Base-by-base conservation (phyloP, 92 coral and sea anemone genomes). In the Parazoanthus darwini region DNA sequence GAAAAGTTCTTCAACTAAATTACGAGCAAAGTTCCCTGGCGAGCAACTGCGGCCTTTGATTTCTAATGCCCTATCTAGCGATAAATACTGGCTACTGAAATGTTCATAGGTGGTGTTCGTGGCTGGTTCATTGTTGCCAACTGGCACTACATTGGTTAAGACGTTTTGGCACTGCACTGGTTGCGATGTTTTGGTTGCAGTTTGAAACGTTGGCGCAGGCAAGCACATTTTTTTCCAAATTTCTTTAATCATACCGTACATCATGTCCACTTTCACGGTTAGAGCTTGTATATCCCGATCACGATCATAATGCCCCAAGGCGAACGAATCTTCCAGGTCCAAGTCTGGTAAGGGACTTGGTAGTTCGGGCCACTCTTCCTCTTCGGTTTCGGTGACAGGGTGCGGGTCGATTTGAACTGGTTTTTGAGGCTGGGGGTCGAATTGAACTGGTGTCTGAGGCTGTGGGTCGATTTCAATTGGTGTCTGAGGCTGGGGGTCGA, bases 1-100 rank as follows among this genome's bases (percentile, higher is more conserved):
- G 38, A 81, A 81, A 29, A 59, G 33, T 29, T 29, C 35, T 56
- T 43, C 15, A 29, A 29, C 59, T 67, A 18, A 81, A 50, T 80
- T 80, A 8, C 38, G 15, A 3, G 74, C 72, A 36, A 58, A 81
- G n/a, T 81, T 80, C 18, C 44, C 46, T 13, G 85, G 14, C 5
- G 85, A 80, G 29, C 85, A 80, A 14, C 71, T 80, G 39, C 72
- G 85, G 8, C 85, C 85, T 80, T 80, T 80, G 3, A 56, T 80
- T 80, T 80, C 85, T 35, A 80, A 35, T 3, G 43, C 73, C 20
- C 9, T 33, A 22, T 81, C 74, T 35, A 36, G 25, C 10, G 46
- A 48, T 56, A 81, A 14, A 58, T 81, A 58, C 15, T 8, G 72
- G 33, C 35, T 74, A 37, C 44, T 36, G 78, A 74, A 74, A 35